Evolutionary conservation across 2,113 vertebrate genomes (phyloP).

Genomic region (Dipodomys ordii): DNA sequence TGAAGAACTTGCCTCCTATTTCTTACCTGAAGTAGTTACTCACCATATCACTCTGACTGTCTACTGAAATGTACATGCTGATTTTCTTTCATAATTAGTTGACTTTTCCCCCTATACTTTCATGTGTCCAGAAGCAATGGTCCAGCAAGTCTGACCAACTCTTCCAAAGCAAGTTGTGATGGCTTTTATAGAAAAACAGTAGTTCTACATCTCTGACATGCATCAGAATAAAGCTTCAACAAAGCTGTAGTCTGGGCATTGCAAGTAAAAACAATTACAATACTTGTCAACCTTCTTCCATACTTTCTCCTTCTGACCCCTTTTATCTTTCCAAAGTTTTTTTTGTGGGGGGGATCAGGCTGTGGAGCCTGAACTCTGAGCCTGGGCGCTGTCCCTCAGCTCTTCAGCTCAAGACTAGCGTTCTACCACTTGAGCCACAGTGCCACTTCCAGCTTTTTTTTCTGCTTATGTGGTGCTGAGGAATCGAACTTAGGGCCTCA

Average conservation of each 20-base stretch:
- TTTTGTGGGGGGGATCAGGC: not conserved
- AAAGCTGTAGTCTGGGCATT: rapidly evolving
- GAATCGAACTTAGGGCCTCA: no score
- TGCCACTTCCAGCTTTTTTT: no score
- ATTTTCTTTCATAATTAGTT: not conserved
- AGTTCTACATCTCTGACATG: not conserved
- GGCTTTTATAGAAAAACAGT: not conserved
- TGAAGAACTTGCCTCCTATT: not conserved
- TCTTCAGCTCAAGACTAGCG: no score
- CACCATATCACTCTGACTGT: no score
- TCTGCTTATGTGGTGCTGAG: no score
- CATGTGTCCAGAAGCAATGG: not conserved
- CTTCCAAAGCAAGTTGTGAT: not conserved
- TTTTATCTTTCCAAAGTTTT: not conserved
- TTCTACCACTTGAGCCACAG: no score
- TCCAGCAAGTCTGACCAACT: not conserved
- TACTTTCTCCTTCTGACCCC: not conserved
- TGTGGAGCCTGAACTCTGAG: no score
- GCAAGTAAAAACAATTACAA: not conserved
- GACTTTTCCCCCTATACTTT: rapidly evolving
- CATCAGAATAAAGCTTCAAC: not conserved
- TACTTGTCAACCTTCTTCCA: not conserved
- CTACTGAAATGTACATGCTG: not conserved
- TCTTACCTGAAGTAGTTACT: not conserved
- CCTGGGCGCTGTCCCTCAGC: no score